Conservation (phyloP, 2,113 vertebrate species). For the Pungitius pungitius region DNA sequence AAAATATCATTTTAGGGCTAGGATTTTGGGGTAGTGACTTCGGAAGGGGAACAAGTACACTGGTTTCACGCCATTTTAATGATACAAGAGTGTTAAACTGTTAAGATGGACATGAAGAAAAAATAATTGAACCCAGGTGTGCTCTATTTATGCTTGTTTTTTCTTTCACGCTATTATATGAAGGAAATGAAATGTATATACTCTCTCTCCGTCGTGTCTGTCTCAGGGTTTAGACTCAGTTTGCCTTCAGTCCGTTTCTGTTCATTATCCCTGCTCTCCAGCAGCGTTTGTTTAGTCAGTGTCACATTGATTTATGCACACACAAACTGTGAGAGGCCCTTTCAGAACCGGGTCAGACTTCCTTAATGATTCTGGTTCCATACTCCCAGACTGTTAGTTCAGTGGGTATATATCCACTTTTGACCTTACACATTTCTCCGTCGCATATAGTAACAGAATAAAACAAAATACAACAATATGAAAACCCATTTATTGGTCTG, state of each 20-base stretch:
- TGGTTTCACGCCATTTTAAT: no score
- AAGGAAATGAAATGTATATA: no score
- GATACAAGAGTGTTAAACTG: background rate
- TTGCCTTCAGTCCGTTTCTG: conserved; percentile 53
- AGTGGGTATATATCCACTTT: background rate
- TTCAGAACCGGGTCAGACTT: conserved; percentile 29
- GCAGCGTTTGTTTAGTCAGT: conserved; percentile 62
- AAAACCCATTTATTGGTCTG: background rate
- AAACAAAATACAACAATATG: background rate
- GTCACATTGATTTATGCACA: conserved; percentile 65
- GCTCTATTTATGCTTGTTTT: conserved; percentile 6
- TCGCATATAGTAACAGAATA: background rate
- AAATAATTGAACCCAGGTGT: background rate
- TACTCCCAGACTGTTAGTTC: background rate
- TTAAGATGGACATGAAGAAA: background rate
- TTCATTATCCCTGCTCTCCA: conserved; percentile 61
- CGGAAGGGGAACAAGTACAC: no score
- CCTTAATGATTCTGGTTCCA: conserved; percentile 29
- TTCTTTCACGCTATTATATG: background rate
- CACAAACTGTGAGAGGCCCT: conserved; percentile 48
- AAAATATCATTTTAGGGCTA: background rate
- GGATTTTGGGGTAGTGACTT: background rate
- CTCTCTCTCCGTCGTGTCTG: conserved; percentile 32
- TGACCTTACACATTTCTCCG: background rate
- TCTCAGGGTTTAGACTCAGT: conserved; percentile 54